phyloP scores from a whole-genome alignment of 2,888 invertebrate genomes.

The Cryptops parisi region DNA sequence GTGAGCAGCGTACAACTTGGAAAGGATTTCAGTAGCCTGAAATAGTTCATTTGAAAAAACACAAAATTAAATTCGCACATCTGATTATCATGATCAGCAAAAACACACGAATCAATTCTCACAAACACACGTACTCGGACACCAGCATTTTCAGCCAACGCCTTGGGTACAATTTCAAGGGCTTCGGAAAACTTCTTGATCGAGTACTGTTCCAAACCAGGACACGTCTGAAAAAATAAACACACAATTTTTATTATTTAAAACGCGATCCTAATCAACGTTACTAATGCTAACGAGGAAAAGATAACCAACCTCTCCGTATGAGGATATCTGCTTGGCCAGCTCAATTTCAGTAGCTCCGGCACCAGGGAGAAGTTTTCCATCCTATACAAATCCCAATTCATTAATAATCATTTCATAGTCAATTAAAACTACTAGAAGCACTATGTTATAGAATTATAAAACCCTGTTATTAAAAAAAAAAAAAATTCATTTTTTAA shows the following conservation, averaged over 20 bases:
- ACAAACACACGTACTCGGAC: slow-evolving; percentile 40
- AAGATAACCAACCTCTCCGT: slow-evolving; percentile 47
- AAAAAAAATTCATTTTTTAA: too few relatives aligned
- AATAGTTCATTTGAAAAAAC: slow-evolving; percentile 10
- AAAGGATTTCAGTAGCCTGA: slow-evolving; percentile 61
- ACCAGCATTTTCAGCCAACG: slow-evolving; percentile 89
- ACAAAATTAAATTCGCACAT: neutral
- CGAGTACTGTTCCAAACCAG: slow-evolving; percentile 93
- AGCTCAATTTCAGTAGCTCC: slow-evolving; percentile 92
- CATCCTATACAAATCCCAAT: slow-evolving; percentile 36
- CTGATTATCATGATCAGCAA: neutral
- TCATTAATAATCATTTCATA: too few relatives aligned
- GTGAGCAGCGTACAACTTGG: slow-evolving; percentile 85
- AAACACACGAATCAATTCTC: neutral
- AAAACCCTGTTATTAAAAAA: too few relatives aligned
- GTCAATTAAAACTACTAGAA: too few relatives aligned
- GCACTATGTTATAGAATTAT: too few relatives aligned
- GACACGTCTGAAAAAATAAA: slow-evolving; percentile 43
- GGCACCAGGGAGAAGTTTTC: slow-evolving; percentile 69
- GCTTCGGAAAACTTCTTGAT: slow-evolving; percentile 76
- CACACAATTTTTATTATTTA: neutral
- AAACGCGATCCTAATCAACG: neutral
- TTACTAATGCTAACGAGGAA: neutral
- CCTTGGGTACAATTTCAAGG: slow-evolving; percentile 77
- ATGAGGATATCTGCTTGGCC: slow-evolving; percentile 67